A percentile compares a stretch with the other conserved stretches of the same genome.
These are phyloP conservation scores for Periophthalmodon schlosseri DNA, from an alignment of 2,113 vertebrate species.

Conservation along the genomic window DNA sequence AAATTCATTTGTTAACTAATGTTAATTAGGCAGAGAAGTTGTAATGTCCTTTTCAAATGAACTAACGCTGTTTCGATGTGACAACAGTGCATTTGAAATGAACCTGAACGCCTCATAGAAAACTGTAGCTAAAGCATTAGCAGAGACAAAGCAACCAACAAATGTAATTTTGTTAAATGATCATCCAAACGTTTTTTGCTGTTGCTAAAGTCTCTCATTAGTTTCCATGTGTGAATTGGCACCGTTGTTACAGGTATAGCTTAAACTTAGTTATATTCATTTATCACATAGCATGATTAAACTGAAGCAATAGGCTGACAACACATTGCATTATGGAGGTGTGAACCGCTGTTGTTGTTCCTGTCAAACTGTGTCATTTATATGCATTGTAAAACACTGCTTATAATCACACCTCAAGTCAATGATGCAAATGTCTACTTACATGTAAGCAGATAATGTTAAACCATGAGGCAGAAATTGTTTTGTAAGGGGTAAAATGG, in stretches of 20 bases:
- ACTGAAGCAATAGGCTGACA: not conserved
- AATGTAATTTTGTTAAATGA: not conserved
- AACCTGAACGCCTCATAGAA: not conserved
- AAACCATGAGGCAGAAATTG: not conserved
- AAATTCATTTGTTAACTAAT: not conserved
- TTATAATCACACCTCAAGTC: not conserved
- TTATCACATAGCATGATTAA: not conserved
- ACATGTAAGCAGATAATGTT: not conserved
- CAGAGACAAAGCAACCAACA: not conserved
- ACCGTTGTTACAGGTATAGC: not conserved
- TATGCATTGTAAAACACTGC: conserved; percentile 2
- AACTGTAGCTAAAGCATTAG: not conserved
- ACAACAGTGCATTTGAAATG: not conserved
- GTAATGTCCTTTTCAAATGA: not conserved
- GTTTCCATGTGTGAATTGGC: not conserved
- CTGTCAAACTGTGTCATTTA: conserved; percentile 1
- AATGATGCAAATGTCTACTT: not conserved
- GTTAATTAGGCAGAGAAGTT: not conserved
- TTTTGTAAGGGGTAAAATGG: too few species aligned
- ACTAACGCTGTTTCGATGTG: not conserved
- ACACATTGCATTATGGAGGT: not conserved
- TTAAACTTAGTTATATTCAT: not conserved
- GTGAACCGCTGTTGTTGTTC: not conserved
- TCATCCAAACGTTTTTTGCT: not conserved
- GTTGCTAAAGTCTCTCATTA: not conserved